phyloP scores from a whole-genome alignment of 2,113 vertebrate genomes.

The Donacobius atricapilla region DNA sequence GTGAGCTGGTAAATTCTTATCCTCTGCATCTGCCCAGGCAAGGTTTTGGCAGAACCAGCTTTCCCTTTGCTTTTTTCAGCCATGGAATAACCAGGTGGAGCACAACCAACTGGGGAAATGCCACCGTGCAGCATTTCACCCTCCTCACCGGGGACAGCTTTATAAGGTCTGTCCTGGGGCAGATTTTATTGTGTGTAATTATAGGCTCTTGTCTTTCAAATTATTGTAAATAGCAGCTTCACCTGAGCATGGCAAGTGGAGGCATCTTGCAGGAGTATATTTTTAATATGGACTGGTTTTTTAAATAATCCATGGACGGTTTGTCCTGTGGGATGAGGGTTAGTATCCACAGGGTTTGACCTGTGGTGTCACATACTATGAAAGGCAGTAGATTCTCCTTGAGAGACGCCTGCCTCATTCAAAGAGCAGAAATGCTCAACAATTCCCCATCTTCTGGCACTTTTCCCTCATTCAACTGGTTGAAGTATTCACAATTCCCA shows the following conservation, averaged over 20 bases:
- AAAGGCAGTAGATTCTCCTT: not conserved
- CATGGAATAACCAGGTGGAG: not conserved
- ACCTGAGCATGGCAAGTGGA: not conserved
- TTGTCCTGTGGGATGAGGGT: not conserved
- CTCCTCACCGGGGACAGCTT: not conserved
- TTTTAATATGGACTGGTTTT: not conserved
- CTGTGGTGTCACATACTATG: rapidly evolving
- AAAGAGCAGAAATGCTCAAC: not conserved
- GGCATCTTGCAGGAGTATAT: not conserved
- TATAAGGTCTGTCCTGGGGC: not conserved
- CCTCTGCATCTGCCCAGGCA: not conserved
- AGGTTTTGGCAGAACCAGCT: not conserved
- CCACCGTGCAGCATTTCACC: not conserved
- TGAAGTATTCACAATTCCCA: not conserved
- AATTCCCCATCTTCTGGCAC: not conserved
- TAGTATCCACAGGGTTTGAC: no score
- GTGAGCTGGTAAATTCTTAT: not conserved
- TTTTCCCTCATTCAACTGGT: not conserved
- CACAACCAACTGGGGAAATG: not conserved
- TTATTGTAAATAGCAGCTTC: not conserved
- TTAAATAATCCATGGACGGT: not conserved
- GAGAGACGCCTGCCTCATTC: not conserved
- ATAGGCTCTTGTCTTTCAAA: not conserved
- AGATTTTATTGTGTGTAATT: not conserved
- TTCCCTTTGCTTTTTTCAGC: not conserved